Evolutionary conservation across 2,797 vertebrate genomes (phyloP), one percentile per base, ranked within the genome.

Genomic region (Anomalospiza imberbis): DNA sequence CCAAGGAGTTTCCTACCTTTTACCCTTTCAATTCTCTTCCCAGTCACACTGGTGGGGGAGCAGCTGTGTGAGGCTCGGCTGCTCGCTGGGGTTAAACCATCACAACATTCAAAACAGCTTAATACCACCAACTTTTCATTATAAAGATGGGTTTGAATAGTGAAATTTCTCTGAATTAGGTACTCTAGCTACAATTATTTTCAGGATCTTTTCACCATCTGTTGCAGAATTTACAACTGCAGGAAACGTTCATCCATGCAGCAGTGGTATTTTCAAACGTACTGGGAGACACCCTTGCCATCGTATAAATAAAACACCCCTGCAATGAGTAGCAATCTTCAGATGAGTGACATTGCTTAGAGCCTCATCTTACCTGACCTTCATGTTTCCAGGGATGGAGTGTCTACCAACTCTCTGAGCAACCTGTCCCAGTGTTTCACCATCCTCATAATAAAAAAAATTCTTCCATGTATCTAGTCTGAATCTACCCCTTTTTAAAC

Each of bases 41-140:
- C 0, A 0, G 1, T 53, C 12, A 25, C 20, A 21, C 17, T 71
- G 12, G 24, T 51, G 20, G 44, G 29, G 32, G 20, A 82, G 24
- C 13, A 36, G 24, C 18, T 82, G 6, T 17, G 3, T 45, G 20
- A 10, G 19, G 61, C 34, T 74, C 54, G 31, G 40, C 26, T 67
- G 24, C 31, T 28, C 54, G 22, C 29, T 57, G 36, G 28, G 36
- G 24, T 45, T 63, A 63, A 89, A 51, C 65, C 29, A 51, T 34
- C 18, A 28, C 25, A 63, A n/a, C 15, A 32, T 67, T 70, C 48
- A 62, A 48, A 85, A 67, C 10, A 32, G 32, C 34, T 80, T 62
- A 82, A 72, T 75, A 24, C 3, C 24, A 70, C 17, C 10, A 36
- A 10, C 6, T 45, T 89, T 48, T 58, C 21, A 19, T 70, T 42